Conservation (phyloP, 2,797 vertebrate species). For the Poecilia velifera region DNA sequence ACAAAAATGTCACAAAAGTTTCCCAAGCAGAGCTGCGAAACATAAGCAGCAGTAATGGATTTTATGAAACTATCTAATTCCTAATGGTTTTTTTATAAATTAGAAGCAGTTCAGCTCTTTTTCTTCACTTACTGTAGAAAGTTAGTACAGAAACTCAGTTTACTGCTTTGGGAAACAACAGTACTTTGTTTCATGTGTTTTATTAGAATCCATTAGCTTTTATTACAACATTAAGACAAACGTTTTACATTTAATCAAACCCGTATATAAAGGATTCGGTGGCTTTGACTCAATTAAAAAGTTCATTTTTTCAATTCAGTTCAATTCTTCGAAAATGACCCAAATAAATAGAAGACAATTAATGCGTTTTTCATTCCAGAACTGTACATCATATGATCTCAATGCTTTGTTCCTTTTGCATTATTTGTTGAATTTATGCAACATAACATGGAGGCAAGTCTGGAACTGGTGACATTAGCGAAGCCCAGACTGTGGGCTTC, state of each 20-base stretch:
- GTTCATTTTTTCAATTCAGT: background rate
- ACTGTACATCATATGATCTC: background rate
- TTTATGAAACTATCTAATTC: constrained; percentile 35
- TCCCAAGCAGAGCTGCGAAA: constrained; percentile 35
- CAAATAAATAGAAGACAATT: background rate
- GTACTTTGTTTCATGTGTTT: background rate
- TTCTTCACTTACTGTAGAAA: background rate
- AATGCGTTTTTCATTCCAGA: background rate
- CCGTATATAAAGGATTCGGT: background rate
- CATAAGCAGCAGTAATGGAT: constrained; percentile 51
- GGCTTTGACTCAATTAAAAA: background rate
- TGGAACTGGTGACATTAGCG: background rate
- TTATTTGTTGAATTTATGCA: background rate
- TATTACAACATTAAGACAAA: background rate
- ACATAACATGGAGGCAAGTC: background rate
- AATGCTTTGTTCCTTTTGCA: background rate
- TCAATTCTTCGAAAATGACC: background rate
- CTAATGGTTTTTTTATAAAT: constrained; percentile 38
- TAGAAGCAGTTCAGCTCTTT: background rate
- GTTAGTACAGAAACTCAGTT: background rate
- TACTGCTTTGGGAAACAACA: background rate
- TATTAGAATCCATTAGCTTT: background rate
- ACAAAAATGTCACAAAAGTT: constrained; percentile 12
- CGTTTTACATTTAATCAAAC: background rate
- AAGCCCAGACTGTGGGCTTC: background rate